Conservation (phyloP, 2,888 invertebrate species). For the Heliconius cydno region DNA sequence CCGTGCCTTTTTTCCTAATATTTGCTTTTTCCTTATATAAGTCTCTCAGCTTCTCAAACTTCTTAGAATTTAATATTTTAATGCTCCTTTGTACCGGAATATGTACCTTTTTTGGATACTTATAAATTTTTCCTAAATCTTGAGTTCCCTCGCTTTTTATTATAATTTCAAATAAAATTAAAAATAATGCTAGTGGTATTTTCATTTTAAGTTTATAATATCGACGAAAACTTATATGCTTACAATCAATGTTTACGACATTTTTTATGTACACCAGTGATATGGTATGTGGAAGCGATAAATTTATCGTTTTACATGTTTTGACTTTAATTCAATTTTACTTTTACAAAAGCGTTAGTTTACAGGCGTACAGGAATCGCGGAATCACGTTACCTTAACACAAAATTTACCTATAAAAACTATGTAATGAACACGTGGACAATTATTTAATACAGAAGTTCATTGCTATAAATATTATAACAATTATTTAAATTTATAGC, state of each 20-base stretch:
- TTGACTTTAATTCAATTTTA: conserved; percentile 19
- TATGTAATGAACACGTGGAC: too few species aligned
- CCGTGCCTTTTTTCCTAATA: conserved; percentile 32
- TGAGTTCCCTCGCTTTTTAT: conserved; percentile 42
- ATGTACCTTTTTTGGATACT: conserved; percentile 56
- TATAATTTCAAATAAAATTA: conserved; percentile 39
- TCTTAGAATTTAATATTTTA: conserved; percentile 58
- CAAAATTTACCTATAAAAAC: too few species aligned
- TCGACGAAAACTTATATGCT: conserved; percentile 51
- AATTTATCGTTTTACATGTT: conserved; percentile 48
- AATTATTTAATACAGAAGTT: too few species aligned
- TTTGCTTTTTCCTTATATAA: conserved; percentile 33
- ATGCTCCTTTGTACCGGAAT: conserved; percentile 51
- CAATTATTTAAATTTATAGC: too few species aligned
- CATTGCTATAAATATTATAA: too few species aligned
- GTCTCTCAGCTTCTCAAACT: conserved; percentile 50
- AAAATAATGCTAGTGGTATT: conserved; percentile 34
- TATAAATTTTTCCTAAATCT: conserved; percentile 38
- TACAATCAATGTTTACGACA: conserved; percentile 47
- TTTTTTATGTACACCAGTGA: conserved; percentile 50
- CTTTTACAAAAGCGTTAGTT: neutral
- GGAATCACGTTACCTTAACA: too few species aligned
- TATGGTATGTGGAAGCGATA: conserved; percentile 50
- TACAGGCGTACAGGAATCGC: neutral
- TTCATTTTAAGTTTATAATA: conserved; percentile 43